Conservation (phyloP, 2,113 vertebrate genomes). For the Zosterops borbonicus region DNA sequence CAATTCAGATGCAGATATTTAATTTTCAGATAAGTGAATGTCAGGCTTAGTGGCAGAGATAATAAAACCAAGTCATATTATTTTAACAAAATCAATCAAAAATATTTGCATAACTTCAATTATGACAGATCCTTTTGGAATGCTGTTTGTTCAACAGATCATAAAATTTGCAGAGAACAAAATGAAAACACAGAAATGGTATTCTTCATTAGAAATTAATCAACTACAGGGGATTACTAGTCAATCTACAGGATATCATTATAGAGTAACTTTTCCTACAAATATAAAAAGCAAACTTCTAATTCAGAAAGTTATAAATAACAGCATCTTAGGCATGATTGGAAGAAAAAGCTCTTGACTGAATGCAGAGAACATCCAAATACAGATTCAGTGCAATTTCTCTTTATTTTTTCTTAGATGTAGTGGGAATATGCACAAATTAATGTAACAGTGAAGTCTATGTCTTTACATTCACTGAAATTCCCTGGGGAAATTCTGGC, state of each 20-base stretch:
- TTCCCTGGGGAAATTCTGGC: not conserved
- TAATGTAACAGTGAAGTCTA: not conserved
- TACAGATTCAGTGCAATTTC: not conserved
- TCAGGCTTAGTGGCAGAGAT: not conserved
- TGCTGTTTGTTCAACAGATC: not conserved
- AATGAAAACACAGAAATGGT: not conserved
- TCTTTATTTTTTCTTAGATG: not conserved
- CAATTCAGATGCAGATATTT: not conserved
- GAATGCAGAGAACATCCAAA: slow-evolving; percentile 8
- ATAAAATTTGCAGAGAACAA: not conserved
- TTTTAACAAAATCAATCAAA: slow-evolving; percentile 3
- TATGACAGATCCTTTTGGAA: not conserved
- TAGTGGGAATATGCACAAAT: not conserved
- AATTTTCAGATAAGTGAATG: not conserved
- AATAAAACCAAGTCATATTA: not conserved
- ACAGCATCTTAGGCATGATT: not conserved
- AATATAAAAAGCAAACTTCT: slow-evolving; percentile 18
- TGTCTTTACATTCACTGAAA: not conserved
- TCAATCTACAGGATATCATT: slow-evolving; percentile 27
- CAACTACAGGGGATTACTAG: slow-evolving; percentile 13
- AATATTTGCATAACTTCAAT: slow-evolving; percentile 3
- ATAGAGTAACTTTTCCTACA: not conserved
- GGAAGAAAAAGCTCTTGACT: not conserved
- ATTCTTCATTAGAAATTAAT: slow-evolving; percentile 54
- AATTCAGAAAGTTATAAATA: slow-evolving; percentile 44